Evolutionary conservation across 1,140 invertebrate genomes (phyloP).

Genomic region (Alviniconcha marisindica): DNA sequence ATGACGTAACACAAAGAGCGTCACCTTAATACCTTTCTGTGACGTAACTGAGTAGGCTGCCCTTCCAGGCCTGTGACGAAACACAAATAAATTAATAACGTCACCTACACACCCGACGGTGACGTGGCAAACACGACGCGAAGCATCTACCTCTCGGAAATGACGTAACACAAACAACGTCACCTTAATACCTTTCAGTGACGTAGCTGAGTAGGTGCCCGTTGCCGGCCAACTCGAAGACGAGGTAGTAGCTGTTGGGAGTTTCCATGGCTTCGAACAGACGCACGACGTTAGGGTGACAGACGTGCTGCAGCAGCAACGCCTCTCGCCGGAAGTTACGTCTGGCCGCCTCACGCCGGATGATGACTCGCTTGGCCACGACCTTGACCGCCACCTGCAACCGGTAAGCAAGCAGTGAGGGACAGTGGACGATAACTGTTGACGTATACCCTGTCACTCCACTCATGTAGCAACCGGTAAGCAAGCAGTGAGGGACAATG

Average conservation of each 20-base stretch:
- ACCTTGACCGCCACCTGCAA: constrained; percentile 74
- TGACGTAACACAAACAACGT: no score
- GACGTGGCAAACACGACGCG: no score
- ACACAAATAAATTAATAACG: no score
- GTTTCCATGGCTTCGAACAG: constrained; percentile 75
- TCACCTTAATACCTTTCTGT: constrained; percentile 62
- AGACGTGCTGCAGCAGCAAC: constrained; percentile 65
- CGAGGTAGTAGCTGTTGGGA: constrained; percentile 72
- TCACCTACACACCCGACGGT: no score
- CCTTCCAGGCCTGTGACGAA: no score
- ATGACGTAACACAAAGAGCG: no score
- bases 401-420: background rate
- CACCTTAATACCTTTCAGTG: constrained; percentile 59
- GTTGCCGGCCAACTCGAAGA: constrained; percentile 68
- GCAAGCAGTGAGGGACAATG: background rate
- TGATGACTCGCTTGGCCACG: constrained; percentile 66
- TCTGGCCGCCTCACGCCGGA: constrained; percentile 64
- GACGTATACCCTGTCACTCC: no score
- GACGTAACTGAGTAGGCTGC: constrained; percentile 67
- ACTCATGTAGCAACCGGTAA: no score
- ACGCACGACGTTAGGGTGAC: constrained; percentile 71
- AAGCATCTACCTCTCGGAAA: no score
- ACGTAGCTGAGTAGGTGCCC: constrained; percentile 69
- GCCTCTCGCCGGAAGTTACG: constrained; percentile 69
- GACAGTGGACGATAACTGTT: no score